A percentile compares a stretch with the other conserved stretches of the same genome.
Evolutionary conservation across 2,113 vertebrate genomes (phyloP).

Genomic region (Nycticorax nycticorax): DNA sequence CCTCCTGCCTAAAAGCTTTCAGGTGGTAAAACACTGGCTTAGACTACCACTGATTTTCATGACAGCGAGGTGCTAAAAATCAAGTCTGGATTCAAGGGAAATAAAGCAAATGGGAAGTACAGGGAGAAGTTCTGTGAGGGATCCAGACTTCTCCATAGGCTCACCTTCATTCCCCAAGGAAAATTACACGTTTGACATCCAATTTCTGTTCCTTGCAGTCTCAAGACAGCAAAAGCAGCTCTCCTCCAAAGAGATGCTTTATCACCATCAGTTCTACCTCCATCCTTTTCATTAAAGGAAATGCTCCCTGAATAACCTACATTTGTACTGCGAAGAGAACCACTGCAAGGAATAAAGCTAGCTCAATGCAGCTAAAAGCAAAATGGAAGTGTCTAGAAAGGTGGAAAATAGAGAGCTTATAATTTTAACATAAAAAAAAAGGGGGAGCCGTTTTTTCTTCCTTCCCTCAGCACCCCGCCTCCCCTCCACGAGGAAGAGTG

Average conservation of each 20-base stretch:
- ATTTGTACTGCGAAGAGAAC: constrained; percentile 26
- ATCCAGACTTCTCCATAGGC: neutral
- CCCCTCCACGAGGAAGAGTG: neutral
- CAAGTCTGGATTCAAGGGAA: neutral
- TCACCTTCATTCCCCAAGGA: neutral
- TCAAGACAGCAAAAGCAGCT: constrained; percentile 1
- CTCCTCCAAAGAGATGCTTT: constrained; percentile 45
- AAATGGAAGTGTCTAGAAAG: constrained; percentile 60
- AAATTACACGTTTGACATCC: neutral
- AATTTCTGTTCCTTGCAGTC: constrained; percentile 26
- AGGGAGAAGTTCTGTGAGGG: neutral
- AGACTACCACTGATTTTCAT: neutral
- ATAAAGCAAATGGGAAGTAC: neutral
- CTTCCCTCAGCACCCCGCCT: neutral
- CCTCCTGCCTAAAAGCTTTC: neutral
- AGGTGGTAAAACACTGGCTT: neutral
- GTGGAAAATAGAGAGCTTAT: neutral
- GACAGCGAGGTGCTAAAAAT: constrained; percentile 10
- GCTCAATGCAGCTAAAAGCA: constrained; percentile 20
- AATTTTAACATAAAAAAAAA: neutral
- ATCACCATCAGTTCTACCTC: constrained; percentile 55
- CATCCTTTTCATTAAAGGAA: constrained; percentile 62
- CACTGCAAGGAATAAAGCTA: constrained; percentile 47
- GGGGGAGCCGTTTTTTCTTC: neutral
- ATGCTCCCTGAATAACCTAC: constrained; percentile 57